Evolutionary conservation across 2,888 invertebrate genomes (phyloP).

Genomic region (Lottia gigantea): DNA sequence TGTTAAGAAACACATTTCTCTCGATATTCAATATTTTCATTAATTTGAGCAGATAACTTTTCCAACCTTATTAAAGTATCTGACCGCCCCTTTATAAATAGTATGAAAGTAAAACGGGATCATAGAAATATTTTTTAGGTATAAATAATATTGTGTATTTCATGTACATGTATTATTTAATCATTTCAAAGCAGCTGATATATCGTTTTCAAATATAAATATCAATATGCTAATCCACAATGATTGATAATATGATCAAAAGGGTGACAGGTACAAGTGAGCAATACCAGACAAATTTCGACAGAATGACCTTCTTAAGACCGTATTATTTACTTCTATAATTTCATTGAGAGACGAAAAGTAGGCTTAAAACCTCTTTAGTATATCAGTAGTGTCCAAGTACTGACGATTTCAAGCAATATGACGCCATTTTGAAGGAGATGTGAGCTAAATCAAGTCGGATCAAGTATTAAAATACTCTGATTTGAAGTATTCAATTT

Average conservation of each 20-base stretch:
- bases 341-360: not conserved
- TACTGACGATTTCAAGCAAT: constrained; percentile 18
- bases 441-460: constrained; percentile 8
- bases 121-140: too few relatives aligned
- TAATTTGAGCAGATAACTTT: too few relatives aligned
- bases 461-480: constrained; percentile 8
- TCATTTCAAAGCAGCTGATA: too few relatives aligned
- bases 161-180: too few relatives aligned
- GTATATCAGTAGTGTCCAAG: constrained; percentile 15
- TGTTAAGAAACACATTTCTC: too few relatives aligned
- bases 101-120: too few relatives aligned
- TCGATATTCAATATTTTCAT: too few relatives aligned
- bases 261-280: constrained; percentile 8
- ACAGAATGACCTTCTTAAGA: constrained; percentile 6
- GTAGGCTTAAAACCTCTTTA: constrained; percentile 11
- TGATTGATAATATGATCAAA: constrained; percentile 4
- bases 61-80: too few relatives aligned
- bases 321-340: constrained; percentile 3
- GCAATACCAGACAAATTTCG: constrained; percentile 8
- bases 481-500: constrained; percentile 4
- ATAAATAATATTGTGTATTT: too few relatives aligned
- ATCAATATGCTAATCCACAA: too few relatives aligned
- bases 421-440: constrained; percentile 18
- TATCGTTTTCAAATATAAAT: too few relatives aligned
- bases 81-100: too few relatives aligned